These are phyloP conservation scores for Drosophila sordidapex DNA, from an alignment of 2,888 invertebrate genomes.

Conservation along the genomic window DNA sequence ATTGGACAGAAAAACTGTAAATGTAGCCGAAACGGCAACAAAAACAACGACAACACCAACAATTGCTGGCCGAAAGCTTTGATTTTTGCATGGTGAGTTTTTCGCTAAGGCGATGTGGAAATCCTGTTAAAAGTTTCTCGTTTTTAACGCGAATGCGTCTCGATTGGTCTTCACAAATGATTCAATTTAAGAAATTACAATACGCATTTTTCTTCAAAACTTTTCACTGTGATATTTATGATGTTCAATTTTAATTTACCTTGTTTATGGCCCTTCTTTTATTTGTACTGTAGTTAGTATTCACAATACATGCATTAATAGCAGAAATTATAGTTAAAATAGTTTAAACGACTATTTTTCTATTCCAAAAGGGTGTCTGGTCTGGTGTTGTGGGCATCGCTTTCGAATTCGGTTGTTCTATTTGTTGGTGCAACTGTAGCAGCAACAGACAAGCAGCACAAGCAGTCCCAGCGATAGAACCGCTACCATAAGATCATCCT, in stretches of 20 bases:
- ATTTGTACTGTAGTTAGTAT: background rate
- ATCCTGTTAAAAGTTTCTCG: background rate
- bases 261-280: background rate
- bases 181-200: background rate
- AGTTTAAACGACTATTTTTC: no score
- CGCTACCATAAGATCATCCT: conserved; percentile 6
- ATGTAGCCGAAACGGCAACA: conserved; percentile 8
- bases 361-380: background rate
- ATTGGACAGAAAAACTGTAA: conserved; percentile 29
- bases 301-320: background rate
- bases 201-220: background rate
- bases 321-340: background rate
- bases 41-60: conserved; percentile 15
- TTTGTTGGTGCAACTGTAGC: conserved; percentile 30
- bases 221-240: background rate
- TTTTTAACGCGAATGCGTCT: background rate
- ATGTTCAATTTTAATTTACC: background rate
- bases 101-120: background rate
- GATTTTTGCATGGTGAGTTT: conserved; percentile 47
- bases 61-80: conserved; percentile 19
- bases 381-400: background rate
- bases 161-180: background rate
- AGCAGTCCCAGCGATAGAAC: conserved; percentile 25
- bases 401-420: background rate
- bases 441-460: conserved; percentile 35